These are phyloP conservation scores for Ooceraea biroi DNA, from an alignment of 1,140 invertebrate species.

Conservation along the genomic window DNA sequence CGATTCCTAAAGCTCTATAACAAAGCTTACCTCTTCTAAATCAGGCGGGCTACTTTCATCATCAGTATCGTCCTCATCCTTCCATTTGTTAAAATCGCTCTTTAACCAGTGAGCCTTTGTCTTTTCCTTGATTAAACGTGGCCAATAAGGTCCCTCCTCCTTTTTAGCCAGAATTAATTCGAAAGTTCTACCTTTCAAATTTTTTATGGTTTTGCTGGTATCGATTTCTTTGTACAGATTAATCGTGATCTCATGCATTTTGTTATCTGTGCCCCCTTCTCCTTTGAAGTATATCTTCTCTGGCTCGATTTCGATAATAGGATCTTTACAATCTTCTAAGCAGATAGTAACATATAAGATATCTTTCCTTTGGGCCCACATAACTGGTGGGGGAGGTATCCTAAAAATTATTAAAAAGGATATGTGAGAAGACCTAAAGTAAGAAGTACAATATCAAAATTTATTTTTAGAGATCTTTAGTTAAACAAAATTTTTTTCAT, in stretches of 20 bases:
- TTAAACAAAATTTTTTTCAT: background rate
- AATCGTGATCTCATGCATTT: conserved; percentile 94
- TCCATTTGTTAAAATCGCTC: conserved; percentile 98
- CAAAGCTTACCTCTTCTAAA: conserved; percentile 87
- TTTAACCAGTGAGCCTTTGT: conserved; percentile 98
- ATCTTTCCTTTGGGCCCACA: conserved; percentile 96
- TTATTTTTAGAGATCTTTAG: background rate
- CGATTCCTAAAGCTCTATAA: background rate
- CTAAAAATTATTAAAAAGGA: conserved; percentile 77
- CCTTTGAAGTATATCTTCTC: conserved; percentile 94
- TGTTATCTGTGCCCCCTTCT: conserved; percentile 93
- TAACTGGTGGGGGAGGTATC: conserved; percentile 91
- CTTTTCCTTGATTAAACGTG: conserved; percentile 94
- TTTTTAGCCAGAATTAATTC: conserved; percentile 89
- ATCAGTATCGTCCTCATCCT: conserved; percentile 96
- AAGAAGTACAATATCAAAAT: background rate
- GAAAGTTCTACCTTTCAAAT: conserved; percentile 87
- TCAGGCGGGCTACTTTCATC: conserved; percentile 87
- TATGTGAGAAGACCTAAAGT: too few relatives aligned
- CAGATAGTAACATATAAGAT: conserved; percentile 95
- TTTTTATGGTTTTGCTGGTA: conserved; percentile 90
- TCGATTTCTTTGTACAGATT: conserved; percentile 94
- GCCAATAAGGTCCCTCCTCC: conserved; percentile 94
- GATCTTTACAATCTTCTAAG: conserved; percentile 95
- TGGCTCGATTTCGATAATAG: conserved; percentile 93